These are phyloP conservation scores for Agrotis exclamationis DNA, from an alignment of 2,888 invertebrate species.

Conservation along the genomic window DNA sequence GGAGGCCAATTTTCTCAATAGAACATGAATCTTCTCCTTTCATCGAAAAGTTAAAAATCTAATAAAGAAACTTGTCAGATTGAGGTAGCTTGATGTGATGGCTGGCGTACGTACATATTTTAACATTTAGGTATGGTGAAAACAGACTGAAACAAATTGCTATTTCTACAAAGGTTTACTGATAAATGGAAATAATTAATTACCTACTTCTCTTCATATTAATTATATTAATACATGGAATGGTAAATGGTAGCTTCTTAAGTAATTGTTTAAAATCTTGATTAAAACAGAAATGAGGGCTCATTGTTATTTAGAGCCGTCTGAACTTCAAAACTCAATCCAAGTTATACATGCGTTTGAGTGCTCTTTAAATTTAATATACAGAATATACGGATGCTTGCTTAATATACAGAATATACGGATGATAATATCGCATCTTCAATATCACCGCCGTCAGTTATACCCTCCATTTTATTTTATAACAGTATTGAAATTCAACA, in stretches of 20 bases:
- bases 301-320: conserved; percentile 67
- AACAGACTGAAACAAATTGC: background rate
- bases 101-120: background rate
- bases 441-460: conserved; percentile 6
- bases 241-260: background rate
- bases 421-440: conserved; percentile 18
- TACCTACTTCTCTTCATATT: background rate
- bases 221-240: conserved; percentile 13
- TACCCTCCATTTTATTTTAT: conserved; percentile 31
- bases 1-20: too few relatives aligned
- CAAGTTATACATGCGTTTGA: conserved; percentile 25
- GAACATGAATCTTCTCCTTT: too few relatives aligned
- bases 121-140: too few relatives aligned
- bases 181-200: background rate
- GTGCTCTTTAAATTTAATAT: conserved; percentile 41
- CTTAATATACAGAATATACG: conserved; percentile 24
- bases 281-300: conserved; percentile 64
- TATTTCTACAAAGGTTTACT: background rate
- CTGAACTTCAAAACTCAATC: conserved; percentile 50
- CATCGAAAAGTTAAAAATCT: too few relatives aligned
- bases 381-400: conserved; percentile 24
- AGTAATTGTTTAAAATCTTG: conserved; percentile 27
- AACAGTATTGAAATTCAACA: conserved; percentile 28
- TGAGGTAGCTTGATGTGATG: too few relatives aligned
- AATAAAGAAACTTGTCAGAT: too few relatives aligned